A percentile compares a stretch with the other conserved stretches of the same genome.
Conservation (phyloP, 2,113 vertebrate genomes). For the Astatoreochromis straeleni region DNA sequence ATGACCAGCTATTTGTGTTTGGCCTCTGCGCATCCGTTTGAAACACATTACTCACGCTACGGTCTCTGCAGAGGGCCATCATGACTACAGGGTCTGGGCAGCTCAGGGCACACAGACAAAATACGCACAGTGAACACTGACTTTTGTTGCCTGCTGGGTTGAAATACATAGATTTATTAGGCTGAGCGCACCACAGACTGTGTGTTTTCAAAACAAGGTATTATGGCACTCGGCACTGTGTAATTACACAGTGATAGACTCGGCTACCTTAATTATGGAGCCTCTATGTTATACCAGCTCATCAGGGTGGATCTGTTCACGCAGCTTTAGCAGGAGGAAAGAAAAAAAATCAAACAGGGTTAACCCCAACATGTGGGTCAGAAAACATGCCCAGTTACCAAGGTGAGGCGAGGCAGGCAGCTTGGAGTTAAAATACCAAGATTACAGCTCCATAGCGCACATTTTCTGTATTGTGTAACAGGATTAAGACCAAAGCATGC, state of each 20-base stretch:
- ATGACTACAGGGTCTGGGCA: background rate
- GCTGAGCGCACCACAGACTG: background rate
- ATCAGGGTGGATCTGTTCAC: conserved; percentile 19
- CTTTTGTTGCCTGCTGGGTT: background rate
- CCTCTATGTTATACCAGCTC: conserved; percentile 2
- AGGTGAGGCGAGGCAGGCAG: background rate
- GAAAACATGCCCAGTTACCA: background rate
- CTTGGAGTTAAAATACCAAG: background rate
- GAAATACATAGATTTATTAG: conserved; percentile 38
- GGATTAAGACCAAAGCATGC: conserved; percentile 1
- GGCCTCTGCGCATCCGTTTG: background rate
- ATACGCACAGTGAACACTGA: background rate
- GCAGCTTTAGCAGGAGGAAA: background rate
- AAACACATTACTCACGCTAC: background rate
- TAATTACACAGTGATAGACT: conserved; percentile 56
- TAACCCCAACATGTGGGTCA: background rate
- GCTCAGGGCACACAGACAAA: background rate
- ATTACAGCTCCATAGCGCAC: background rate
- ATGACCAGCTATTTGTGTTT: background rate
- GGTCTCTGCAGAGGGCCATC: background rate
- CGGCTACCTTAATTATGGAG: conserved; percentile 46
- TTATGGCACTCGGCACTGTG: conserved; percentile 26
- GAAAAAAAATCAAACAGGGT: background rate
- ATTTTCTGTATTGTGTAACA: conserved; percentile 7
- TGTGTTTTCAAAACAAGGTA: conserved; percentile 50